Evolutionary conservation across 2,113 vertebrate genomes (phyloP), one percentile per base, ranked within the genome.

Genomic region (Coturnix japonica): DNA sequence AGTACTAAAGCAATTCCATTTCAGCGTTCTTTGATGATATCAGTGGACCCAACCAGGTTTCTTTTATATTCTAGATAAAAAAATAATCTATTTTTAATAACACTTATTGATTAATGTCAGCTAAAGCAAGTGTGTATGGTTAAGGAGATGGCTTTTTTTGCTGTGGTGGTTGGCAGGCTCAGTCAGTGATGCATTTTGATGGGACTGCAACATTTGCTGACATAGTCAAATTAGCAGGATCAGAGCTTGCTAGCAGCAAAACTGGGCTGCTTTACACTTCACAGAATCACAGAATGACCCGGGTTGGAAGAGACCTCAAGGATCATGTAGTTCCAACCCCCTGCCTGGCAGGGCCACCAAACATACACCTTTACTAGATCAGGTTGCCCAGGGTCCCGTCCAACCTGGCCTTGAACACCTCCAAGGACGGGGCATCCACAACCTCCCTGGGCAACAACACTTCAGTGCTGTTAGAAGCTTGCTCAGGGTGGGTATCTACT

Each of bases 201-300:
- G 54, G 47, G 63, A 89, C 66, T 79, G 75, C 91, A 91, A 87
- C 51, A 70, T 85, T 95, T 94, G 94, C 85, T 95, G 95, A 89
- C 60, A 54, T 8, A 69, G 74, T 59, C 53, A 84, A 92, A 89
- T 91, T 91, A 46, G 59, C 28, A 66, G 85, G 74, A 92, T 92
- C 66, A 89, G 69, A 95, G 91, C 87, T 87, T 67, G 47, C 74
- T 72, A 49, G 81, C 70, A 79, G 91, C 47, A 92, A 41, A 89
- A 82, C 33, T 54, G 87, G 54, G 33, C 75, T 91, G 78, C 22
- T 35, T 91, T 76, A 44, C 1, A 2, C 63, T 49, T 76, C 8
- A 7, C n/a, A n/a, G n/a, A n/a, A n/a, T n/a, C n/a, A n/a, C n/a
- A n/a, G n/a, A n/a, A n/a, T n/a, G n/a, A n/a, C n/a, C n/a, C n/a